Base-by-base conservation (phyloP, 2,888 invertebrate genomes). In the Volucella zonaria region DNA sequence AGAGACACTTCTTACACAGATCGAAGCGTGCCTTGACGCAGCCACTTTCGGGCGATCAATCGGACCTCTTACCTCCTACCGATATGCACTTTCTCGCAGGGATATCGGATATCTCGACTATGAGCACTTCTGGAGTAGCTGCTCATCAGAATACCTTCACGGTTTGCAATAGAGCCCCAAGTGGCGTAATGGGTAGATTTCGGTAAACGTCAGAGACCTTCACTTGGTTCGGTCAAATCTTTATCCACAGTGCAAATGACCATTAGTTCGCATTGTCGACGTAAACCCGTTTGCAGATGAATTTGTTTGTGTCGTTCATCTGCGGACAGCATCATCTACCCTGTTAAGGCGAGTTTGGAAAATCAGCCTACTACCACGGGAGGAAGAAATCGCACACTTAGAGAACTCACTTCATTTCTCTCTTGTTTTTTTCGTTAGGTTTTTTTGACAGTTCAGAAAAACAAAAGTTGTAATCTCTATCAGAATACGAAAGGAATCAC, bases 11-110 rank as follows among this genome's bases (percentile, higher is more conserved):
- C n/a, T n/a, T n/a, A n/a, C n/a, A n/a, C n/a, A n/a, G 68, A 82
- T 88, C 11, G 88, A 88, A 68, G 85, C 86, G 1, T 66, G 70
- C n/a, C 49, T 88, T 8, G 87, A 88, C 59, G 1, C 87, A 47
- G 88, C 89, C 6, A 87, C 89, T 8, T 49, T 61, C n/a, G 71
- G 88, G 4, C 87, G 89, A 2, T 6, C 43, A 1, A 18, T 89
- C 10, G 8, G 56, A 62, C 12, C 75, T 88, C 6, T 88, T 89
- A 2, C 1, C 43, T 4, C 23, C 89, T 9, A 88, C 87, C 1
- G 87, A 80, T 43, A 87, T 2, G 12, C 56, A 56, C 3, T 56
- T 56, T 12, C 12, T 62, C 43, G 15, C 4, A 62, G 8, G n/a
- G n/a, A n/a, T n/a, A n/a, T n/a, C n/a, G 43, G 1, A 23, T 12